A percentile compares a stretch with the other conserved stretches of the same genome.
These are phyloP conservation scores for Prionchulus punctatus DNA, from an alignment of 2,888 invertebrate genomes.

Conservation along the genomic window DNA sequence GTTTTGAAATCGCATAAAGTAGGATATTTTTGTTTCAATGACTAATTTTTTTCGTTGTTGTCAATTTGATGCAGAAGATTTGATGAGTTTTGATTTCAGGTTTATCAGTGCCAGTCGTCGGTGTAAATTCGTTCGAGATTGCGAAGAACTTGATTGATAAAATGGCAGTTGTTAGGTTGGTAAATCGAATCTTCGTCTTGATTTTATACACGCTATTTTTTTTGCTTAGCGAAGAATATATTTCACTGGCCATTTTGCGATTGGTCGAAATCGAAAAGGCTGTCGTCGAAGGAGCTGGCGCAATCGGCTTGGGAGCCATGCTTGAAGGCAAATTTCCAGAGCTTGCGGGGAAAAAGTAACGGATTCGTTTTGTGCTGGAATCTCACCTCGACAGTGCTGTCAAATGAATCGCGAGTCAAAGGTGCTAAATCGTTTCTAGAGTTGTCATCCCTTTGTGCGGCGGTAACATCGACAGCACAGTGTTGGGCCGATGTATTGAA, in stretches of 20 bases:
- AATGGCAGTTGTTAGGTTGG: conserved; percentile 54
- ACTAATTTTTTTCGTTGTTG: background rate
- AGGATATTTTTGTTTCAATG: background rate
- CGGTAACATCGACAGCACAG: conserved; percentile 42
- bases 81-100: conserved; percentile 25
- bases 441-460: conserved; percentile 40
- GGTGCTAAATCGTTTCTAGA: conserved; percentile 21
- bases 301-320: conserved; percentile 65
- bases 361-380: background rate
- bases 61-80: conserved; percentile 1
- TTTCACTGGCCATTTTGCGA: conserved; percentile 40
- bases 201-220: too few relatives aligned
- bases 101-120: conserved; percentile 67
- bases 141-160: conserved; percentile 56
- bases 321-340: conserved; percentile 62
- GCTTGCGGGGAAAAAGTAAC: conserved; percentile 57
- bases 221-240: conserved; percentile 37
- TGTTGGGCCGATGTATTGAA: conserved; percentile 38
- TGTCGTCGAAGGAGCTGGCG: conserved; percentile 79
- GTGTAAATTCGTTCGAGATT: conserved; percentile 64
- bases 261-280: conserved; percentile 58
- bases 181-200: conserved; percentile 5
- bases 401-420: background rate
- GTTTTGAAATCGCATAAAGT: background rate
- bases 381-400: background rate